Conservation (phyloP, 2,888 invertebrate genomes). For the Stictocephala bisonia region DNA sequence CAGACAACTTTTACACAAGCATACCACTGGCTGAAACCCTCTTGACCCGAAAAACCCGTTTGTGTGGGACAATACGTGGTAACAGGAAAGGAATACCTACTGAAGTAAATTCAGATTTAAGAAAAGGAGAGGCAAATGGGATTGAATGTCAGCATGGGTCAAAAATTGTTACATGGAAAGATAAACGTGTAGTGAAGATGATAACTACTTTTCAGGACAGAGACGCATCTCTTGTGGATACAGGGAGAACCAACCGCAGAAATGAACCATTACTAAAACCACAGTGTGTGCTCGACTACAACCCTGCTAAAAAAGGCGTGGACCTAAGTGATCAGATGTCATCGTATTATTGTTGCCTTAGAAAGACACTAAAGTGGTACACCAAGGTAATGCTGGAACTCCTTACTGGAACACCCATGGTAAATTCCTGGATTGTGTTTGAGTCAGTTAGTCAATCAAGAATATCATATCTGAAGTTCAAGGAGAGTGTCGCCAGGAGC, state of each 20-base stretch:
- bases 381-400: conserved; percentile 28
- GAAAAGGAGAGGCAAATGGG: not conserved
- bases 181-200: no score
- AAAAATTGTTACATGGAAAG: not conserved
- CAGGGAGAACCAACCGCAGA: conserved; percentile 2
- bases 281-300: conserved; percentile 30
- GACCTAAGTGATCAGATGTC: conserved; percentile 39
- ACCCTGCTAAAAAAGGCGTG: conserved; percentile 30
- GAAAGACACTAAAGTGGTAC: conserved; percentile 42
- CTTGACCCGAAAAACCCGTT: no score
- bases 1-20: not conserved
- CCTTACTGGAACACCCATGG: not conserved
- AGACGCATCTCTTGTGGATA: not conserved
- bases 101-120: not conserved
- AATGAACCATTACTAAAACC: conserved; percentile 26
- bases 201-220: not conserved
- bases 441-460: not conserved
- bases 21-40: not conserved
- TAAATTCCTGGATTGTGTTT: conserved; percentile 2
- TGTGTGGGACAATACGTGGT: not conserved
- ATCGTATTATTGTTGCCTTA: conserved; percentile 16
- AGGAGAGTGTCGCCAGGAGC: not conserved
- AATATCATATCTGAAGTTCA: not conserved
- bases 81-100: not conserved
- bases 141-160: not conserved